Base-by-base conservation (phyloP, 2,888 invertebrate species). In the Chalcosyrphus nemorum region DNA sequence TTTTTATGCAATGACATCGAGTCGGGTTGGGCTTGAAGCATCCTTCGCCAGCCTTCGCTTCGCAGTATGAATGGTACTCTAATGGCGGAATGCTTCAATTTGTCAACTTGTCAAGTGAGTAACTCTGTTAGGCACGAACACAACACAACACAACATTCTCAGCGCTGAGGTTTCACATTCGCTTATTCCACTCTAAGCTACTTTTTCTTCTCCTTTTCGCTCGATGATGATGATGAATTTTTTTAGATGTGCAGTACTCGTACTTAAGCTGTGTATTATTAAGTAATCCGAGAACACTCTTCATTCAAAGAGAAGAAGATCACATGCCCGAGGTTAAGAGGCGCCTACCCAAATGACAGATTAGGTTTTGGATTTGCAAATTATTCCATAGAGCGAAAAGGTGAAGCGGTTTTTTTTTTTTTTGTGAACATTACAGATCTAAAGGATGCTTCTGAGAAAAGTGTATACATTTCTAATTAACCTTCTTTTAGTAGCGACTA, bases 71-170 rank as follows among this genome's bases (percentile, higher is more conserved):
- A 47, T 38, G 38, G 38, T 59, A 54, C 77, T 63, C 68, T 65
- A 54, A 68, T 52, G 52, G 61, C 57, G 74, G 74, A 75, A 74
- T 57, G 74, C 75, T 84, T 84, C 84, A 84, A 84, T 84, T 84
- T 84, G 80, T 80, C 80, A 80, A 84, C 84, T 84, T 80, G 84
- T 80, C 84, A 80, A 84, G 80, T 84, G 80, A 84, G 68, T 80
- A 70, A 75, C 57, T 84, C 68, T 65, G 68, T 29, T 63, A 66
- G 72, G 65, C 84, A 84, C 68, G 71, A 77, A 75, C 72, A 47
- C 66, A 41, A 41, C 68, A 45, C n/a, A 38, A 38, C n/a, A n/a
- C n/a, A n/a, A n/a, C n/a, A n/a, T 72, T 43, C 61, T 17, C 29
- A 27, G n/a, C 43, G 11, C 24, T 21, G 15, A 35, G 11, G 38